Conservation (phyloP, 2,888 invertebrate species). For the Geotrupes spiniger region DNA sequence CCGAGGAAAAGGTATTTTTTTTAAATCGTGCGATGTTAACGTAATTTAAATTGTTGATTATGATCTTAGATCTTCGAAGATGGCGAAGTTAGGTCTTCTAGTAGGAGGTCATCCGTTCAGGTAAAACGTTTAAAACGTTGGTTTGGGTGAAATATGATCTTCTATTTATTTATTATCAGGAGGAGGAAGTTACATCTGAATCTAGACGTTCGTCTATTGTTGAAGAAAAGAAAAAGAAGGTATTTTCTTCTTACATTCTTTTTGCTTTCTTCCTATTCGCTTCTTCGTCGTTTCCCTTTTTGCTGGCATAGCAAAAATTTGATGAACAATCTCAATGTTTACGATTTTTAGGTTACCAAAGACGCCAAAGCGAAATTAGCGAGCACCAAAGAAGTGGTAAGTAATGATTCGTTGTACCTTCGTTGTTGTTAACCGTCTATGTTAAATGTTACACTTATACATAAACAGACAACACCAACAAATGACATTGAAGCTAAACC, state of each 20-base stretch:
- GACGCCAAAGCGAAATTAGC: conserved; percentile 30
- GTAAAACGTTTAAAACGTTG: conserved; percentile 24
- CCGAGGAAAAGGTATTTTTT: conserved; percentile 42
- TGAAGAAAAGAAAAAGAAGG: conserved; percentile 49
- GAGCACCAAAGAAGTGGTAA: conserved; percentile 45
- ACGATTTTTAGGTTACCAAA: not conserved
- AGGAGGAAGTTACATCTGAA: conserved; percentile 52
- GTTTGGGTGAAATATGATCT: conserved; percentile 2
- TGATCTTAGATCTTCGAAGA: conserved; percentile 41
- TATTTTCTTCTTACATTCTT: conserved; percentile 23
- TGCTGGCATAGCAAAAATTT: not conserved
- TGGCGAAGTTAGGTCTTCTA: conserved; percentile 42
- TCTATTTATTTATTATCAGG: conserved; percentile 29
- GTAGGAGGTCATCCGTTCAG: conserved; percentile 47
- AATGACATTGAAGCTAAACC: conserved; percentile 31
- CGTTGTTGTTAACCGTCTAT: not conserved
- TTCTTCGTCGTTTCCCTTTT: not conserved
- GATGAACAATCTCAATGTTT: not conserved
- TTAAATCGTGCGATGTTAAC: not conserved
- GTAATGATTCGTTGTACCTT: conserved; percentile 23
- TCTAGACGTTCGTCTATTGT: conserved; percentile 51
- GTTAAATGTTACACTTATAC: conserved; percentile 16
- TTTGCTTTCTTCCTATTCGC: conserved; percentile 9
- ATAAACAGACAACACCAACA: conserved; percentile 26
- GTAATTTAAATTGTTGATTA: not conserved